phyloP scores from a whole-genome alignment of 2,888 invertebrate species.

The Ochropleura leucogaster region DNA sequence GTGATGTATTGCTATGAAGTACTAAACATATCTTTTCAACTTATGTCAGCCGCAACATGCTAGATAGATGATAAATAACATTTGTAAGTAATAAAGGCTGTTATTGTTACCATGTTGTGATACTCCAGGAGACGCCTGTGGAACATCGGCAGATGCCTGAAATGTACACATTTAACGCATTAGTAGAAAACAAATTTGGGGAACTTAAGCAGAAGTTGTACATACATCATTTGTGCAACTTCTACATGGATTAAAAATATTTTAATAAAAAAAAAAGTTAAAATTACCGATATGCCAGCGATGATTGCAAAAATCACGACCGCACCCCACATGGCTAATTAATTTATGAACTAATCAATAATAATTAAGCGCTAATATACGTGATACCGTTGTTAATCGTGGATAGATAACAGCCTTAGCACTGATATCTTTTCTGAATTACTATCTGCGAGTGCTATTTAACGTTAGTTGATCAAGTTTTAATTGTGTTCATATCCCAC shows the following conservation, averaged over 20 bases:
- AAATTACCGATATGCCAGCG: slow-evolving; percentile 69
- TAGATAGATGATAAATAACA: too few relatives aligned
- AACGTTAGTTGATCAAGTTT: not conserved
- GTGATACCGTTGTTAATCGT: slow-evolving; percentile 29
- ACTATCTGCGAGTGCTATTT: not conserved
- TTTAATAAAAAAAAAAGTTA: not conserved
- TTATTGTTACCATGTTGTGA: slow-evolving; percentile 30
- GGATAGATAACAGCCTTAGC: not conserved
- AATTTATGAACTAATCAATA: slow-evolving; percentile 17
- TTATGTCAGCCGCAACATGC: too few relatives aligned
- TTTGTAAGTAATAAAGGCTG: too few relatives aligned
- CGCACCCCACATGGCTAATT: slow-evolving; percentile 62
- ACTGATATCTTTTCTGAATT: not conserved
- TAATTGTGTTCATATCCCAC: too few relatives aligned
- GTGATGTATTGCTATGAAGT: too few relatives aligned
- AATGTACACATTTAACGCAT: slow-evolving; percentile 20
- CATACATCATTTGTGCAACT: too few relatives aligned
- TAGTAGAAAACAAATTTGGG: not conserved
- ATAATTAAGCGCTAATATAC: slow-evolving; percentile 18
- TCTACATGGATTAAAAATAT: not conserved
- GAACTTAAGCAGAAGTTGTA: too few relatives aligned
- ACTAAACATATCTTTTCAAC: too few relatives aligned
- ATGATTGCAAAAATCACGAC: slow-evolving; percentile 68
- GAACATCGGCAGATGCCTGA: slow-evolving; percentile 50
- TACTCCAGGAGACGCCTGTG: slow-evolving; percentile 27